Evolutionary conservation across 2,888 invertebrate species (phyloP), one percentile per base, ranked within the genome.

Genomic region (Heliconius hortense): DNA sequence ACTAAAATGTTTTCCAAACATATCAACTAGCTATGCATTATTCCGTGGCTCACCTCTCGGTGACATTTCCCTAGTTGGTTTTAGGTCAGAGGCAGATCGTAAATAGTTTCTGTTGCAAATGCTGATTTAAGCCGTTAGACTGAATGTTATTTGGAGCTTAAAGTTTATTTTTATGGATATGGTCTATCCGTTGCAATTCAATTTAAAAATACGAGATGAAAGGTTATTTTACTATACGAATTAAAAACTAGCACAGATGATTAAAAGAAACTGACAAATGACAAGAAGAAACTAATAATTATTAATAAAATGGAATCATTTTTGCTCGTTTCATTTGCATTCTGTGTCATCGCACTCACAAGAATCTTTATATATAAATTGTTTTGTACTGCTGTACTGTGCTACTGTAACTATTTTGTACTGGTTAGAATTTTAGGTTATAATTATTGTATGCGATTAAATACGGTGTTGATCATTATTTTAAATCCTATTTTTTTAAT

Each of bases 51-150:
- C 75, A 85, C 85, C 84, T 83, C 82, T 81, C 76, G 81, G 82
- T 86, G 88, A 86, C 87, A 88, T 88, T 88, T 85, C 79, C 77
- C 73, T 85, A 78, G 77, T 72, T 79, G 81, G 79, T 84, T 85
- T 83, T 84, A 86, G 86, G 85, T 87, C 86, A 80, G 78, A 82
- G 79, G 80, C 76, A 77, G 67, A 48, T 59, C 39, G 73, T 73
- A 67, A 66, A n/a, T 39, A 73, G 73, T 73, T 43, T 67, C 66
- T 69, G 56, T 35, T 69, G 56, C 69, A 69, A 69, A 69, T 69
- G 56, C 69, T 56, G 69, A 69, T 69, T 69, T 53, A 35, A 56
- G 56, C 56, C 8, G 69, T 56, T 72, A 75, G 77, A 72, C 21
- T 35, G 67, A 75, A 43, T 31, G 81, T 80, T 80, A 75, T 80